phyloP scores from a whole-genome alignment of 2,113 vertebrate genomes.

The Phalacrocorax aristotelis region DNA sequence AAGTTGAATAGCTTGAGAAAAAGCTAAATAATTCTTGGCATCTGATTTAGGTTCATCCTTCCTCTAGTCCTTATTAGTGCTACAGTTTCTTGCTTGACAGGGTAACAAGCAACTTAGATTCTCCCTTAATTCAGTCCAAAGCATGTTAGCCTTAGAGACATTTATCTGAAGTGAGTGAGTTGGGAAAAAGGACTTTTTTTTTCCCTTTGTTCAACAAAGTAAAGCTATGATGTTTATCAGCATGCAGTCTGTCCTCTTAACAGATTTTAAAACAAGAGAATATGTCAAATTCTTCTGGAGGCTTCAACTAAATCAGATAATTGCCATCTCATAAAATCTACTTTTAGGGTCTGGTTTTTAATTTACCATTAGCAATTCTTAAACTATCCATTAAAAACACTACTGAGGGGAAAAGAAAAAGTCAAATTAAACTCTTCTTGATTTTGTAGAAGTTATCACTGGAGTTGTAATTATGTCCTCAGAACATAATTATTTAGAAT shows the following conservation, averaged over 20 bases:
- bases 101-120: neutral
- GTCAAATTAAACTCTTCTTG: neutral
- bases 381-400: constrained; percentile 20
- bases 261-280: neutral
- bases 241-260: neutral
- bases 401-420: neutral
- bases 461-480: constrained; percentile 25
- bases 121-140: neutral
- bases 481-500: constrained; percentile 36
- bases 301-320: constrained; percentile 32
- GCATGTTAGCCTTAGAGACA: neutral
- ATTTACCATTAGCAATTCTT: constrained; percentile 2
- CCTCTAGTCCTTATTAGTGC: neutral
- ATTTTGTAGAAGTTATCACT: neutral
- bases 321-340: constrained; percentile 13
- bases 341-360: constrained; percentile 8
- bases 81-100: constrained; percentile 1
- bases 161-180: neutral
- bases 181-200: neutral
- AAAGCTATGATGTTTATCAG: neutral
- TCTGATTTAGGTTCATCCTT: neutral
- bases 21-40: constrained; percentile 35
- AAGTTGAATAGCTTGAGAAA: neutral
- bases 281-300: neutral
- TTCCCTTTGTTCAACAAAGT: neutral